These are phyloP conservation scores for Rhagoletis zephyria DNA, from an alignment of 1,140 invertebrate species.

Conservation along the genomic window DNA sequence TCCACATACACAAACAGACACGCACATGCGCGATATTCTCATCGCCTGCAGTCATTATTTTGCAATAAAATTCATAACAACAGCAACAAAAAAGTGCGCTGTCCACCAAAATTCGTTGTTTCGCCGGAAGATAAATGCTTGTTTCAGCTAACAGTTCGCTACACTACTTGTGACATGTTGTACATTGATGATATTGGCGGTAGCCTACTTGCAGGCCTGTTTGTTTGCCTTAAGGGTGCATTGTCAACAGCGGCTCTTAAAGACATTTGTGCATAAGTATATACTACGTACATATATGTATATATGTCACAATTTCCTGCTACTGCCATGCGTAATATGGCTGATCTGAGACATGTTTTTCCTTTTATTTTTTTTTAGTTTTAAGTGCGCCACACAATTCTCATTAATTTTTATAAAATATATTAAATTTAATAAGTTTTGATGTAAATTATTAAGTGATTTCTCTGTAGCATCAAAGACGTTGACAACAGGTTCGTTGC, in stretches of 20 bases:
- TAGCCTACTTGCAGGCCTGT: slow-evolving; percentile 49
- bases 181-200: background rate
- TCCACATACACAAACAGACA: background rate
- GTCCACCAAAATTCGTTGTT: slow-evolving; percentile 1
- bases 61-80: background rate
- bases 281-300: background rate
- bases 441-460: slow-evolving; percentile 72
- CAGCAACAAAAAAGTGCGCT: background rate
- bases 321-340: background rate
- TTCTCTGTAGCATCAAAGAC: slow-evolving; percentile 55
- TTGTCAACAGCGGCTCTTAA: background rate
- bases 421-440: slow-evolving; percentile 71
- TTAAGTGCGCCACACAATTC: background rate
- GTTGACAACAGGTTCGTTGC: background rate
- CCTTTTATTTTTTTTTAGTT: background rate
- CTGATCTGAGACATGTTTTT: background rate
- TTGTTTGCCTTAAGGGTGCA: background rate
- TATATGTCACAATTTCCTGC: background rate
- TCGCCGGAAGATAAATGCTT: background rate
- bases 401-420: slow-evolving; percentile 62
- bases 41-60: background rate
- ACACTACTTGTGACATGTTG: background rate
- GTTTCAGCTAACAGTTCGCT: background rate
- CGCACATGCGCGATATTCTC: background rate
- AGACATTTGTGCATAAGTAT: background rate